Evolutionary conservation across 2,888 invertebrate genomes (phyloP).

Genomic region (Drosophila neotestacea): DNA sequence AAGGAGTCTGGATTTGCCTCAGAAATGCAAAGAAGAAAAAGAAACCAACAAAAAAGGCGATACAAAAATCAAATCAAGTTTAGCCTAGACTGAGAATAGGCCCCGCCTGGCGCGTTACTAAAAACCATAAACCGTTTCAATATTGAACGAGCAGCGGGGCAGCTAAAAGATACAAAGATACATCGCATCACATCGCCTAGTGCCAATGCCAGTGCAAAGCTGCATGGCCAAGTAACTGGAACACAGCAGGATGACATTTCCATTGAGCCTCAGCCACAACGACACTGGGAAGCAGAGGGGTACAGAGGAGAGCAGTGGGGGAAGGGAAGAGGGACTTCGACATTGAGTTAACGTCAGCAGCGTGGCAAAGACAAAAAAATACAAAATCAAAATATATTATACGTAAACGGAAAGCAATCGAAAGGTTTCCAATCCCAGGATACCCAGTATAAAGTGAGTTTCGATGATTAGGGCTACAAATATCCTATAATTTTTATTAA

Average conservation of each 20-base stretch:
- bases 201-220: slow-evolving; percentile 54
- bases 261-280: slow-evolving; percentile 65
- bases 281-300: slow-evolving; percentile 10
- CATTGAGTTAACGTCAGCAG: slow-evolving; percentile 66
- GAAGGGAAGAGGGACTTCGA: slow-evolving; percentile 33
- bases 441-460: slow-evolving; percentile 8
- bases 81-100: slow-evolving; percentile 56
- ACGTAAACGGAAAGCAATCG: slow-evolving; percentile 3
- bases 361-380: slow-evolving; percentile 25
- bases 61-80: slow-evolving; percentile 75
- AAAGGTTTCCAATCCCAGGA: slow-evolving; percentile 1
- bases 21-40: slow-evolving; percentile 35
- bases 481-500: not conserved
- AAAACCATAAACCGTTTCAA: slow-evolving; percentile 77
- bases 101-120: slow-evolving; percentile 57
- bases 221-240: slow-evolving; percentile 77
- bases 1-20: slow-evolving; percentile 46
- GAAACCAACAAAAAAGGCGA: slow-evolving; percentile 20
- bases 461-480: not conserved
- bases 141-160: slow-evolving; percentile 70
- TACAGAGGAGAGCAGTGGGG: not conserved
- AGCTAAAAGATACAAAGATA: slow-evolving; percentile 54
- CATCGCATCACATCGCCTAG: slow-evolving; percentile 30
- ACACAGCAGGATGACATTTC: slow-evolving; percentile 83
- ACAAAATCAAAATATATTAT: slow-evolving; percentile 9